phyloP scores from a whole-genome alignment of 2,797 vertebrate species.

The Acanthis flammea region DNA sequence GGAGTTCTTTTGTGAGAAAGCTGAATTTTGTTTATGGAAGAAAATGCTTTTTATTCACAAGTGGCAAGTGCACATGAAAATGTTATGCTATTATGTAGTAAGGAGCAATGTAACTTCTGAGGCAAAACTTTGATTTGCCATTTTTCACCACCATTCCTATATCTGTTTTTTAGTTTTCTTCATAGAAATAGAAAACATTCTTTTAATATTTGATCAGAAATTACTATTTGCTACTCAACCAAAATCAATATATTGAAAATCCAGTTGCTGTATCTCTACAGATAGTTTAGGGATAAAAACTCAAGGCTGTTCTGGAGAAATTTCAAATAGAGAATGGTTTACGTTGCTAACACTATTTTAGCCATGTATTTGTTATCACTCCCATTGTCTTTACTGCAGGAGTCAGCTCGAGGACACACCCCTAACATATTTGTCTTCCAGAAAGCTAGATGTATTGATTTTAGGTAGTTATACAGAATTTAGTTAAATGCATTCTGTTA shows the following conservation, averaged over 20 bases:
- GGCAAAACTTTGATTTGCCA: background rate
- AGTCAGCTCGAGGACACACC: background rate
- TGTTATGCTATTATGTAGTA: accelerated
- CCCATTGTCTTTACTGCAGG: background rate
- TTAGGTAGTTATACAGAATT: background rate
- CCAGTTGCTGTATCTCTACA: background rate
- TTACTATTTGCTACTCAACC: background rate
- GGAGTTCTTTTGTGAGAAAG: background rate
- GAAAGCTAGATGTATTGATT: background rate
- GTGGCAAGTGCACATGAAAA: background rate
- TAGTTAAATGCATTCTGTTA: background rate
- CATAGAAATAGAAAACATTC: background rate
- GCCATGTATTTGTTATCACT: background rate
- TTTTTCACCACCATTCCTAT: background rate
- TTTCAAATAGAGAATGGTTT: background rate
- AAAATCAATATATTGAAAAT: background rate
- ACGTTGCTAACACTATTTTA: accelerated
- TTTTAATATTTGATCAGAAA: background rate
- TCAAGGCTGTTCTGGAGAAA: background rate
- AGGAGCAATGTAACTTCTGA: background rate
- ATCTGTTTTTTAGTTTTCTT: background rate
- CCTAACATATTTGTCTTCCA: background rate
- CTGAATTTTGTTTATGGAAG: background rate
- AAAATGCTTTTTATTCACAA: background rate
- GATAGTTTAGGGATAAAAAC: background rate